A percentile compares a stretch with the other conserved stretches of the same genome.
phyloP scores from a whole-genome alignment of 1,140 invertebrate species.

The Drosophila setifemur region DNA sequence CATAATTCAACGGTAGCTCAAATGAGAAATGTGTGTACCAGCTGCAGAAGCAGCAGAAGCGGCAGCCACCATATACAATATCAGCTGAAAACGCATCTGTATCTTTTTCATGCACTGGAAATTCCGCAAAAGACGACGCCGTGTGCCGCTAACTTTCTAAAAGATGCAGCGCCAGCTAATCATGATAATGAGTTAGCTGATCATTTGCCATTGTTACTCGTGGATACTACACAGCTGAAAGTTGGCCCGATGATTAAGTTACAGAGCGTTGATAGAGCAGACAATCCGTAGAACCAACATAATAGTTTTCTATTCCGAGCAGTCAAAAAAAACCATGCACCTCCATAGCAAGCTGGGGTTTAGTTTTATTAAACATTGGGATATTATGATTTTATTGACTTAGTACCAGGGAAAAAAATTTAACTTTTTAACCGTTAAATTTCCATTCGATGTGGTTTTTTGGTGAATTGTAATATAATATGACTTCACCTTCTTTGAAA shows the following conservation, averaged over 20 bases:
- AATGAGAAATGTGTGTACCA: slow-evolving; percentile 52
- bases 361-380: neutral
- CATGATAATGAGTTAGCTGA: slow-evolving; percentile 56
- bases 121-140: slow-evolving; percentile 66
- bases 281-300: neutral
- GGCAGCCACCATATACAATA: slow-evolving; percentile 11
- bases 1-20: slow-evolving; percentile 75
- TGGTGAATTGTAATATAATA: too few species aligned
- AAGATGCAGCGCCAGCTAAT: slow-evolving; percentile 66
- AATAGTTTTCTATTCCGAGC: too few species aligned
- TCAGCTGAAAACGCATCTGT: slow-evolving; percentile 72
- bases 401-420: neutral
- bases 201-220: slow-evolving; percentile 31
- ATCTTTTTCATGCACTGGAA: slow-evolving; percentile 80
- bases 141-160: slow-evolving; percentile 76
- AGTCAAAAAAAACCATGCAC: neutral
- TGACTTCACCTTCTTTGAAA: slow-evolving; percentile 3
- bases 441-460: too few species aligned
- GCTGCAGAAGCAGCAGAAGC: neutral
- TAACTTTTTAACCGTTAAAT: too few species aligned
- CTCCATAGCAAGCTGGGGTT: neutral
- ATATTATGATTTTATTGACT: neutral
- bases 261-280: slow-evolving; percentile 1
- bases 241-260: slow-evolving; percentile 15
- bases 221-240: slow-evolving; percentile 11